Base-by-base conservation (phyloP, 2,888 invertebrate species). In the Scaptomyza parva region DNA sequence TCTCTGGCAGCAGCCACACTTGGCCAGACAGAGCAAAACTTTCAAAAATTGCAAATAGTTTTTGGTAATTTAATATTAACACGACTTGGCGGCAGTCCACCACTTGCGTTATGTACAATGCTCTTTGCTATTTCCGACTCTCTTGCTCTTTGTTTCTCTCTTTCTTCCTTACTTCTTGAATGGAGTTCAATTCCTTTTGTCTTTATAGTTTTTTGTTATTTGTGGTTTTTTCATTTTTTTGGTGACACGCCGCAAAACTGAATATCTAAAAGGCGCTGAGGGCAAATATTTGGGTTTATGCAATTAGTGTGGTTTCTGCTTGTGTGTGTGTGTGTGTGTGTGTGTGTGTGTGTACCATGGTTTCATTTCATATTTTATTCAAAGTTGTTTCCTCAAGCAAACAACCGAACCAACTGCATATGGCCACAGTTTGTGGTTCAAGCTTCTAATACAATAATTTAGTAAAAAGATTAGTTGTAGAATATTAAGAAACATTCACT, bases 41-140 rank as follows among this genome's bases (percentile, higher is more conserved):
- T 80, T 70, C 51, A 75, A 71, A 78, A 80, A 78, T 80, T 80
- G 78, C 78, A 78, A 78, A 77, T 74, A 77, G 78, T 80, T 78
- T 78, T 68, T 67, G 77, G 80, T 80, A 80, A 79, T 78, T 80
- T 79, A 76, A 76, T 78, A 80, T 79, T 79, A 79, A 79, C 79
- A 77, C 78, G 63, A 79, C 62, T 76, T 76, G 73, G 66, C 73
- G 64, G 80, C n/a, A n/a, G n/a, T n/a, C n/a, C n/a, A 66, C 77
- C 74, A 70, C 74, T 74, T 60, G 43, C 55, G 47, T 5, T 37
- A 60, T 59, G 44, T 47, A 37, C 60, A 54, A 48, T 35, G 17
- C 50, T 39, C 17, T 33, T 12, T 17, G 26, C n/a, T n/a, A n/a
- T n/a, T n/a, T n/a, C n/a, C n/a, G n/a, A n/a, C 18, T 17, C 35